These are phyloP conservation scores for Hypomecis atomaria DNA, from an alignment of 2,888 invertebrate genomes.

Conservation along the genomic window DNA sequence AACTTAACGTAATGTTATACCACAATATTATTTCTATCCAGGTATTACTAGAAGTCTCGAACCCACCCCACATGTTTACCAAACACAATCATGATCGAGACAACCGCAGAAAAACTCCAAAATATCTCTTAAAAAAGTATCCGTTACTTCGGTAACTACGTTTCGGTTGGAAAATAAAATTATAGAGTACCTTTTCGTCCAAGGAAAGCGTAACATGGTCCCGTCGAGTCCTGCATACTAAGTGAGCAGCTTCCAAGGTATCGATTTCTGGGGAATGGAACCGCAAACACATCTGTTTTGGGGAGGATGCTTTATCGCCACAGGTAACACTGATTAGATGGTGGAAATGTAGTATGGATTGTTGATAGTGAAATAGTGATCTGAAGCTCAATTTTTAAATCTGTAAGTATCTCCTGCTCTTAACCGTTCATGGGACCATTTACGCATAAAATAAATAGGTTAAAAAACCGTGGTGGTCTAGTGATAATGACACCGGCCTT, in stretches of 20 bases:
- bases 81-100: conserved; percentile 63
- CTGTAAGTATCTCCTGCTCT: too few relatives aligned
- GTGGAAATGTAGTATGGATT: neutral
- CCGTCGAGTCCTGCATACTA: conserved; percentile 71
- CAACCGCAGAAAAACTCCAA: conserved; percentile 53
- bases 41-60: conserved; percentile 3
- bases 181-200: conserved; percentile 82
- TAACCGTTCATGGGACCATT: too few relatives aligned
- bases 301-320: conserved; percentile 36
- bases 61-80: conserved; percentile 36
- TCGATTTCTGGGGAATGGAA: conserved; percentile 68
- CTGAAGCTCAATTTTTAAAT: too few relatives aligned
- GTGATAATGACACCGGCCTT: too few relatives aligned
- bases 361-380: neutral
- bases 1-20: too few relatives aligned
- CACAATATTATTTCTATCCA: too few relatives aligned
- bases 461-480: too few relatives aligned
- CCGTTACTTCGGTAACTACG: conserved; percentile 78
- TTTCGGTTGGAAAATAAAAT: conserved; percentile 83
- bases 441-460: too few relatives aligned
- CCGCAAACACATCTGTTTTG: conserved; percentile 57
- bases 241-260: conserved; percentile 58
- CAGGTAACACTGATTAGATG: conserved; percentile 15
- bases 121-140: conserved; percentile 62
- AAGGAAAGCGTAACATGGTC: conserved; percentile 76